Base-by-base conservation (phyloP, 92 coral and sea anemone species). In the Palythoa caribaeorum region DNA sequence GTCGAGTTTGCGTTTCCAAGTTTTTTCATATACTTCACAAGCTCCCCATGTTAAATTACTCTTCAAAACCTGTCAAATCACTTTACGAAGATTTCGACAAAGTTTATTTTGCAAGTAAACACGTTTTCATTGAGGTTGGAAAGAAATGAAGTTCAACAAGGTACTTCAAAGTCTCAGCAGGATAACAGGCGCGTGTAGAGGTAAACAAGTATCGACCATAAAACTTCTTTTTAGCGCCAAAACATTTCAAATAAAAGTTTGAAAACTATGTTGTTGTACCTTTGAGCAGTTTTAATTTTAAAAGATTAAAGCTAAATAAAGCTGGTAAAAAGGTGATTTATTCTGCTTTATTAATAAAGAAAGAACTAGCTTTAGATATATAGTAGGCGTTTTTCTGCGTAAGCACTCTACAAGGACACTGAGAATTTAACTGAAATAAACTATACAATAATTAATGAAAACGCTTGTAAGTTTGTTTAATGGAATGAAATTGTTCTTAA, bases 1-100 rank as follows among this genome's bases (percentile, higher is more conserved):
- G 80, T 65, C 28, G 88, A 87, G 73, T 87, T 87, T 86, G 75
- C 81, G 87, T 80, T 79, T 8, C 78, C 28, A n/a, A 78, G 87
- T 85, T 74, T 90, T 90, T 73, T 81, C 76, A 81, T 69, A 65
- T 20, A 65, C 28, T 68, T 81, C 75, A 47, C 76, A 17, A 37
- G 60, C 48, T 53, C 66, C 10, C 55, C 86, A 39, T 48, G 75
- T 36, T 17, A 81, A 81, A 81, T 81, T 81, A 81, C 75, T 81
- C 66, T 48, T 81, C 76, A 20, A 48, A 68, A 81, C 62, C 86
- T 81, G 86, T 81, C 86, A 81, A 66, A 81, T 81, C 28, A 6
- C 86, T 81, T 48, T 81, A 51, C 72, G 51, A 60, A 60, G 76
- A 66, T 81, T 81, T 81, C 40, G 74, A 66, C 86, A 81, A 81